Evolutionary conservation across 2,113 vertebrate genomes (phyloP).

Genomic region (Aviceda subcristata): DNA sequence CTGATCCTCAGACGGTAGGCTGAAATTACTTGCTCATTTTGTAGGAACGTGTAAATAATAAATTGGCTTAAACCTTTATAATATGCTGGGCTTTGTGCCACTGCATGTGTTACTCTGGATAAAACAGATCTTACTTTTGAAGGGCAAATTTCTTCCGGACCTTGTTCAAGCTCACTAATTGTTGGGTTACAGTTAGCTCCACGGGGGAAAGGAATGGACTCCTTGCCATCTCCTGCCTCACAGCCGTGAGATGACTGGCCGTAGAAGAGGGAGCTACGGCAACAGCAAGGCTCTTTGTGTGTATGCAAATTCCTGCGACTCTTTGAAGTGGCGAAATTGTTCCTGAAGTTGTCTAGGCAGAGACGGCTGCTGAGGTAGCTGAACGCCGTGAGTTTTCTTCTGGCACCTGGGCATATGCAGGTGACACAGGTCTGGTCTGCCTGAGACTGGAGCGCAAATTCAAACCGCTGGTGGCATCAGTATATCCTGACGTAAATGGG

Average conservation of each 20-base stretch:
- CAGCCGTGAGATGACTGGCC: background rate
- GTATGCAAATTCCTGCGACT: background rate
- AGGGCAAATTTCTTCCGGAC: background rate
- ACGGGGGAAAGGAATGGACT: background rate
- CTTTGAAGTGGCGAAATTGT: background rate
- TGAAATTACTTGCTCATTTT: background rate
- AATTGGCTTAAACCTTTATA: background rate
- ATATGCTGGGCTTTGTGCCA: background rate
- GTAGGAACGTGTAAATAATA: background rate
- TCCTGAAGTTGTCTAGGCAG: background rate
- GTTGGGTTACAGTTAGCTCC: background rate
- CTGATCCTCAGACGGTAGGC: background rate
- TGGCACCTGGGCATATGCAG: fast-evolving
- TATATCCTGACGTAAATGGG: background rate
- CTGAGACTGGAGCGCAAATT: background rate
- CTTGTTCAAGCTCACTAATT: background rate
- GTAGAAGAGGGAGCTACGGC: background rate
- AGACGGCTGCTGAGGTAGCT: background rate
- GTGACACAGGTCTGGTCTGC: background rate
- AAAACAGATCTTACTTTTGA: background rate
- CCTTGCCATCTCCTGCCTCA: background rate
- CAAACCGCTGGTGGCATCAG: fast-evolving
- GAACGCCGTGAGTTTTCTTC: background rate
- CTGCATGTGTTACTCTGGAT: background rate
- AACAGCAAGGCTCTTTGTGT: background rate